Evolutionary conservation across 2,113 vertebrate species (phyloP).

Genomic region (Anoura caudifer): DNA sequence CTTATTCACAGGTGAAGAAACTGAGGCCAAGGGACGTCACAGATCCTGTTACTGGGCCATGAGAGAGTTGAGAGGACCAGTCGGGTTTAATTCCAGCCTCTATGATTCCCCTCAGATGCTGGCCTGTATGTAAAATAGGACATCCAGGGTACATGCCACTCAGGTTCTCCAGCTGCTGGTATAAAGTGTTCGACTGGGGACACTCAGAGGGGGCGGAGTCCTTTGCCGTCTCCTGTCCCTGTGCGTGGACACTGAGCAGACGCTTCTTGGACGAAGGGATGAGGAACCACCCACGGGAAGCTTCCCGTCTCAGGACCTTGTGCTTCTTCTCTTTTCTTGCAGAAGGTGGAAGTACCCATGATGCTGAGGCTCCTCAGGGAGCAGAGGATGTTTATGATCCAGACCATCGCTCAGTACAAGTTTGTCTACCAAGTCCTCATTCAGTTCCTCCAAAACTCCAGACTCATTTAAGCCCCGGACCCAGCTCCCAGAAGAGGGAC

Average conservation of each 20-base stretch:
- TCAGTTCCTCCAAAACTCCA: constrained; percentile 94
- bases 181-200: accelerated
- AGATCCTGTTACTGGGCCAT: neutral
- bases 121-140: neutral
- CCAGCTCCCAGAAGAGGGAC: constrained; percentile 42
- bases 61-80: neutral
- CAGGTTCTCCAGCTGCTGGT: neutral
- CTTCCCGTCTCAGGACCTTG: neutral
- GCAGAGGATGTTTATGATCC: constrained; percentile 96
- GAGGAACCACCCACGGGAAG: neutral
- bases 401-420: constrained; percentile 95
- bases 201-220: neutral
- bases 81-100: neutral
- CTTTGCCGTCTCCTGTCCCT: neutral
- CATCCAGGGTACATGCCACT: accelerated
- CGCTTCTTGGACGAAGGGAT: neutral
- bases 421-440: constrained; percentile 97
- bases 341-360: constrained; percentile 92
- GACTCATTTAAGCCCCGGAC: constrained; percentile 87
- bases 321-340: constrained; percentile 50
- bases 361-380: constrained; percentile 92
- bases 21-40: neutral
- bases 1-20: neutral
- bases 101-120: neutral
- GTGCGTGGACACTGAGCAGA: accelerated